phyloP scores from a whole-genome alignment of 2,888 invertebrate species.

The Drosophila gaucha region DNA sequence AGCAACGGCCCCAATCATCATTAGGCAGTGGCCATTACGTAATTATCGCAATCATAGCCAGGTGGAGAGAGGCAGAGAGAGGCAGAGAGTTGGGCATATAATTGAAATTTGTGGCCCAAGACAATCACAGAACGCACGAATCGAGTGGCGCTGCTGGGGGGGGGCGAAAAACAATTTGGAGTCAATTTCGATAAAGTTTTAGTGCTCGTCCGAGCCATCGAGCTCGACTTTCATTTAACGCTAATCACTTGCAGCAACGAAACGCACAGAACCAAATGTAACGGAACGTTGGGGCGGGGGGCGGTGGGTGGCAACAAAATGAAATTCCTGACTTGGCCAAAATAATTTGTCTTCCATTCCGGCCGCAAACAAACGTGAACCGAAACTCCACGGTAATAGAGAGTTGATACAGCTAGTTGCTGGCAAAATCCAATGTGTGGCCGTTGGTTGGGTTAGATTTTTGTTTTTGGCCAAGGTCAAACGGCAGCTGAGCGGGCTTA shows the following conservation, averaged over 20 bases:
- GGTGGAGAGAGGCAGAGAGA: background rate
- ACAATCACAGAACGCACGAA: slow-evolving; percentile 31
- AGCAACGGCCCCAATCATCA: slow-evolving; percentile 65
- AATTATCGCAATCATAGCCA: slow-evolving; percentile 77
- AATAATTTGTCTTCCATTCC: slow-evolving; percentile 74
- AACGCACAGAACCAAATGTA: slow-evolving; percentile 32
- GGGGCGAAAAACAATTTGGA: slow-evolving; percentile 68
- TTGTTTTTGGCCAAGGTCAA: slow-evolving; percentile 78
- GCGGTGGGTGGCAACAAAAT: slow-evolving; percentile 26
- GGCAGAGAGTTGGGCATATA: slow-evolving; percentile 50
- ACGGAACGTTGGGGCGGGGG: background rate
- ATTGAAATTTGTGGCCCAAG: slow-evolving; percentile 70
- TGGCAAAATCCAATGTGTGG: background rate
- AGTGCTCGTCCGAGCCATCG: slow-evolving; percentile 30
- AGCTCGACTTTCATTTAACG: slow-evolving; percentile 70
- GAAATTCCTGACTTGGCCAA: slow-evolving; percentile 59
- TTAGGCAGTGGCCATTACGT: slow-evolving; percentile 75
- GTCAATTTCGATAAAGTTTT: slow-evolving; percentile 79
- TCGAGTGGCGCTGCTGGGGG: background rate
- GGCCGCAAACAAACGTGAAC: slow-evolving; percentile 39
- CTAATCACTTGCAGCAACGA: slow-evolving; percentile 77
- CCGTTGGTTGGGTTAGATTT: slow-evolving; percentile 34
- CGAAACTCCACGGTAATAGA: slow-evolving; percentile 2
- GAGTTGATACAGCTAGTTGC: slow-evolving; percentile 7
- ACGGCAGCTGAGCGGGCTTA: slow-evolving; percentile 65